phyloP scores from a whole-genome alignment of 2,797 vertebrate species.

The Botia almorhae region DNA sequence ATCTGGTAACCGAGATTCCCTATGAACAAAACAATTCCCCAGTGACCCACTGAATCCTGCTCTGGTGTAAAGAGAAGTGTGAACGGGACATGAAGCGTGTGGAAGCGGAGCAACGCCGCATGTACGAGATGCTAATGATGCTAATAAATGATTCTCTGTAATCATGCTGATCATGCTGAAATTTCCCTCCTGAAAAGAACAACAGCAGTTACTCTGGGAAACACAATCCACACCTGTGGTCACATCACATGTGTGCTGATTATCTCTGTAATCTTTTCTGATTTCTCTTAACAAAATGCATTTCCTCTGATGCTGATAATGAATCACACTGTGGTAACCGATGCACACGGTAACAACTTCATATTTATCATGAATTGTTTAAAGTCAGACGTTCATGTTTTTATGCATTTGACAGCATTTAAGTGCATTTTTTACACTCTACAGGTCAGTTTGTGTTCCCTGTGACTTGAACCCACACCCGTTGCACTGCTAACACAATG shows the following conservation, averaged over 20 bases:
- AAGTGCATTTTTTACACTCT: too few relatives aligned
- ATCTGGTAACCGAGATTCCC: constrained; percentile 4
- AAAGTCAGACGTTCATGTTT: too few relatives aligned
- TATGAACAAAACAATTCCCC: neutral
- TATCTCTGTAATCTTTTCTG: neutral
- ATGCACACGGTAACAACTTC: too few relatives aligned
- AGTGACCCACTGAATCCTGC: neutral
- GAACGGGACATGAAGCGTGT: too few relatives aligned
- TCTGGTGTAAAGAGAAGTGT: neutral
- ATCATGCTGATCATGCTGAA: neutral
- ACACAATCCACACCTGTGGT: neutral
- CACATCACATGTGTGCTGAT: neutral
- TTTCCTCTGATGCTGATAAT: neutral
- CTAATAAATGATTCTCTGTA: constrained; percentile 43
- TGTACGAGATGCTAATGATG: too few relatives aligned
- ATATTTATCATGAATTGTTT: too few relatives aligned
- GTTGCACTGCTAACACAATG: too few relatives aligned
- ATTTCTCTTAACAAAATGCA: neutral
- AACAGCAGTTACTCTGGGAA: neutral
- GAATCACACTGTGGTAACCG: neutral
- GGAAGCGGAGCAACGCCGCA: too few relatives aligned
- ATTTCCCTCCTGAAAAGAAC: constrained; percentile 56
- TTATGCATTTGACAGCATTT: too few relatives aligned
- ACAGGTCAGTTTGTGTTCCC: too few relatives aligned
- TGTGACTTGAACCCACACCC: too few relatives aligned